Conservation (phyloP, 2,888 invertebrate species). For the Silvanus unidentatus region DNA sequence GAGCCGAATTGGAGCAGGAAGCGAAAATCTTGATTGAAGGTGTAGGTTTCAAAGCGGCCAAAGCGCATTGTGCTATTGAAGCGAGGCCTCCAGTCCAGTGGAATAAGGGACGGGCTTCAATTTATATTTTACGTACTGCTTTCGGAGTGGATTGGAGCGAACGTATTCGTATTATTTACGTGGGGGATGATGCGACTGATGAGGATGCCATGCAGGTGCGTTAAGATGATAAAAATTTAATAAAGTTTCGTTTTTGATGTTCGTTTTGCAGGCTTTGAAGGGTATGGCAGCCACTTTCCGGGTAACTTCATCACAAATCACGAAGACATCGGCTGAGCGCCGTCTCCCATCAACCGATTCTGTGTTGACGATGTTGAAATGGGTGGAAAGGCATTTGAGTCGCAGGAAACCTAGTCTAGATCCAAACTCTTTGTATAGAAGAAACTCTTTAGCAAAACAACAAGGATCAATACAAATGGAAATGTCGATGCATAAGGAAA, state of each 20-base stretch:
- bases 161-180: conserved; percentile 82
- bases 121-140: conserved; percentile 82
- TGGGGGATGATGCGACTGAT: conserved; percentile 82
- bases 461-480: conserved; percentile 72
- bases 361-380: conserved; percentile 81
- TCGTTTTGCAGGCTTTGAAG: conserved; percentile 70
- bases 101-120: conserved; percentile 87
- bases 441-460: conserved; percentile 61
- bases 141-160: conserved; percentile 91
- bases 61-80: conserved; percentile 83
- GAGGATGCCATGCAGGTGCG: conserved; percentile 85
- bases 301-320: conserved; percentile 77
- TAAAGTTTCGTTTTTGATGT: neutral
- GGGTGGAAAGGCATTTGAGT: conserved; percentile 82
- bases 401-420: conserved; percentile 63
- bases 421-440: conserved; percentile 45
- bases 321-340: conserved; percentile 79
- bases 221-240: conserved; percentile 17
- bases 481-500: conserved; percentile 25
- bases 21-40: conserved; percentile 68
- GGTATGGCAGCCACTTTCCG: conserved; percentile 92
- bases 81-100: conserved; percentile 86
- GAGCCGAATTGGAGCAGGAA: conserved; percentile 63
- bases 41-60: conserved; percentile 71
- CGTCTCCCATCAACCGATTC: conserved; percentile 85